Percentiles rank a stretch among this genome's conserved stretches.
phyloP scores from a whole-genome alignment of 2,113 vertebrate genomes.

The Oenanthe melanoleuca region DNA sequence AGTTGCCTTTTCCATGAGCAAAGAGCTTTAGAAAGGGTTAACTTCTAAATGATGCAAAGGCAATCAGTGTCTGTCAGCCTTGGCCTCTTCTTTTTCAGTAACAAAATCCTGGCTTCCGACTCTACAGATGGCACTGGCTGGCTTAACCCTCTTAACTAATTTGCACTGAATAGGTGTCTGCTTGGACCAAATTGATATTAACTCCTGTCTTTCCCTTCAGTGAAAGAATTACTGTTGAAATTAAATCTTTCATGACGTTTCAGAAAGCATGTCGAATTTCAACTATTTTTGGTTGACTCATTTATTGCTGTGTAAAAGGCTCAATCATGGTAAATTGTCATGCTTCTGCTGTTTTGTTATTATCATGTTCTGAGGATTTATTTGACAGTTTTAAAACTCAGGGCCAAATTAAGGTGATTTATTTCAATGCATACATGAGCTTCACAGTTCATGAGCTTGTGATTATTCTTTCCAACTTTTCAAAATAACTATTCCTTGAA shows the following conservation, averaged over 20 bases:
- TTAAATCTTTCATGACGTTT: background rate
- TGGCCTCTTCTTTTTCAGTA: background rate
- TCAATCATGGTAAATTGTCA: conserved; percentile 10
- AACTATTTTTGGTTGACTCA: background rate
- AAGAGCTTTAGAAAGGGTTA: background rate
- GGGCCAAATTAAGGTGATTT: conserved; percentile 64
- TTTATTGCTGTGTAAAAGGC: conserved; percentile 7
- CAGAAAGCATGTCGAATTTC: background rate
- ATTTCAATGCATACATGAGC: conserved; percentile 50
- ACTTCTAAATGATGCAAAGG: background rate
- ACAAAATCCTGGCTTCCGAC: background rate
- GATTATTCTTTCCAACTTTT: conserved; percentile 61
- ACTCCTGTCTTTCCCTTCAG: background rate
- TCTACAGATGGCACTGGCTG: background rate
- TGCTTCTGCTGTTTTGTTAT: conserved; percentile 48
- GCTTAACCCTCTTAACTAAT: background rate
- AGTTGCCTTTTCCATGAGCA: background rate
- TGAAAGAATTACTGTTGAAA: background rate
- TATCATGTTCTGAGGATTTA: conserved; percentile 37
- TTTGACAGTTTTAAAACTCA: conserved; percentile 59
- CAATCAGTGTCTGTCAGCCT: background rate
- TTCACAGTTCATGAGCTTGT: conserved; percentile 57
- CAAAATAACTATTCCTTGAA: conserved; percentile 44
- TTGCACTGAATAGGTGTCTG: background rate
- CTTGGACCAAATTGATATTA: background rate